Evolutionary conservation across 2,797 vertebrate species (phyloP).

Genomic region (Syncerus caffer): DNA sequence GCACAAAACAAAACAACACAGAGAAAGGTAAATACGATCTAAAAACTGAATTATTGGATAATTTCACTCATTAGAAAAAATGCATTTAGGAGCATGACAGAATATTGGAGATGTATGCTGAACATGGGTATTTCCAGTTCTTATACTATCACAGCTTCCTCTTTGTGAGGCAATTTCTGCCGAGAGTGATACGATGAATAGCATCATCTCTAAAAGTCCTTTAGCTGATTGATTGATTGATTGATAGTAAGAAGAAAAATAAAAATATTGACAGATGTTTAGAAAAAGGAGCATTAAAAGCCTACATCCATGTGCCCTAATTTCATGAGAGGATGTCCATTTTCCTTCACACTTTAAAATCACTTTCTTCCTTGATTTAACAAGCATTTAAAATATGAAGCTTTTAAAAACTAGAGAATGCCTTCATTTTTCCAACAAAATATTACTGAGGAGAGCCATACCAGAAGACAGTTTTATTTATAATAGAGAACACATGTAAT

Average conservation of each 20-base stretch:
- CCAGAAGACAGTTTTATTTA: not conserved
- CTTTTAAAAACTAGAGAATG: constrained; percentile 23
- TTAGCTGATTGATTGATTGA: not conserved
- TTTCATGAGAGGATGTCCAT: not conserved
- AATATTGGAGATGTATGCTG: not conserved
- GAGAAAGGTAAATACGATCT: not conserved
- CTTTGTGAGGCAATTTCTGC: not conserved
- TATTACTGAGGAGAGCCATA: not conserved
- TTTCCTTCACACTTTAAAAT: constrained; percentile 25
- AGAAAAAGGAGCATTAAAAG: not conserved
- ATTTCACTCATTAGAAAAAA: constrained; percentile 16
- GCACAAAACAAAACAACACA: not conserved
- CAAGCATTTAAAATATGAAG: not conserved
- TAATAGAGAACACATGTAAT: not conserved
- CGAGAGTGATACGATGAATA: not conserved
- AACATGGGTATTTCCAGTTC: not conserved
- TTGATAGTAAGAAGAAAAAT: not conserved
- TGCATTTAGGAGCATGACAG: not conserved
- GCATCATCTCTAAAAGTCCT: not conserved
- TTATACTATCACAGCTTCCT: not conserved
- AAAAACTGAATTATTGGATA: not conserved
- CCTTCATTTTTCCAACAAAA: constrained; percentile 29
- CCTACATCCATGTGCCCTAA: not conserved
- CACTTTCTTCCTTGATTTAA: not conserved
- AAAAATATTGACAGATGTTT: not conserved